Base-by-base conservation (phyloP, 2,113 vertebrate genomes). In the Lichenostomus cassidix region DNA sequence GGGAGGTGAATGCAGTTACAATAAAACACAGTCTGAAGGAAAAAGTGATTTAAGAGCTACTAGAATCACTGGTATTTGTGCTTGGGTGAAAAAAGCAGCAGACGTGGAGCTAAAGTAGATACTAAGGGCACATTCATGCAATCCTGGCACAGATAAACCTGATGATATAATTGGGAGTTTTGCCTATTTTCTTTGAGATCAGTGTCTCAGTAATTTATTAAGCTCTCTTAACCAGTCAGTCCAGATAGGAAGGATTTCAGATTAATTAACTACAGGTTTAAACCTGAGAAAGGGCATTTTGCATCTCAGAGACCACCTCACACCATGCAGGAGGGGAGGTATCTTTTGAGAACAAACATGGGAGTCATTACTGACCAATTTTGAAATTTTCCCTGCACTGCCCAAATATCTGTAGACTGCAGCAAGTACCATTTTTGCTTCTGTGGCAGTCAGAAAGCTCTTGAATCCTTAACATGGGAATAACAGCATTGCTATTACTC, bases 401-500 rank as follows among this genome's bases (percentile, higher is more conserved):
- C 31, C n/a, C 22, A 67, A 59, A 78, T 60, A 56, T 89, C 76
- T 92, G 8, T 29, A 78, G 56, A 56, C 41, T 58, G 35, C 64
- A 87, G 49, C 15, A 92, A 35, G 18, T 37, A 64, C n/a, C 20
- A 35, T 25, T 89, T 83, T 90, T 90, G 65, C 52, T 88, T 84
- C 84, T 67, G 31, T 0, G 3, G 25, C 52, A 84, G 65, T 73
- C 78, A 95, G 62, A 92, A 94, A 76, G 39, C 21, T 86, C 64
- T 82, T 41, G 68, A 93, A 84, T 83, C 59, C 39, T 87, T 88
- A 93, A 80, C 81, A 56, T 39, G 67, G 91, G 94, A 95, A 81
- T 67, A 79, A 55, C 76, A 77, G 70, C 49, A 39, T 55, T 60
- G 58, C 39, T 77, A n/a, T 92, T 92, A 87, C 69, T 95, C 83